Evolutionary conservation across 2,113 vertebrate genomes (phyloP).

Genomic region (Nothoprocta pentlandii): DNA sequence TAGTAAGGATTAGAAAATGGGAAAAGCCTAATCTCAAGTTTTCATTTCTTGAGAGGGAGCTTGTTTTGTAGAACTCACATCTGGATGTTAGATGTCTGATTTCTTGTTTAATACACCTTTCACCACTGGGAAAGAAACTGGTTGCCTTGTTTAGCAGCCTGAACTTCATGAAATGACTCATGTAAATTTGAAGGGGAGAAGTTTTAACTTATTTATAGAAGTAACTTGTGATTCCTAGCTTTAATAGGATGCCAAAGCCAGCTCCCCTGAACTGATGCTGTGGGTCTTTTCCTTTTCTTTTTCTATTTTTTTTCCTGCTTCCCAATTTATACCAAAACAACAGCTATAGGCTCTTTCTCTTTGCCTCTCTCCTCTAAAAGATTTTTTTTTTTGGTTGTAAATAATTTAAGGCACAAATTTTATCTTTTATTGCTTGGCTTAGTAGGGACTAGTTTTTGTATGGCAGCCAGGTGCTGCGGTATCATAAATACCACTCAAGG

Average conservation of each 20-base stretch:
- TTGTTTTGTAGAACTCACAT: neutral
- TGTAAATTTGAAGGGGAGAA: neutral
- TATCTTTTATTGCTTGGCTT: neutral
- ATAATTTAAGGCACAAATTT: neutral
- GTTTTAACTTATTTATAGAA: neutral
- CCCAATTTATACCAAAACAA: neutral
- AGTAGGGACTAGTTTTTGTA: neutral
- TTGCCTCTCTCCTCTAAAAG: neutral
- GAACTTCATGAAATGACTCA: neutral
- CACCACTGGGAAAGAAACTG: neutral
- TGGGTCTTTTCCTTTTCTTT: neutral
- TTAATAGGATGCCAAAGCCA: neutral
- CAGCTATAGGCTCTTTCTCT: neutral
- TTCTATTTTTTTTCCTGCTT: no score
- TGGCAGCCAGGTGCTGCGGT: neutral
- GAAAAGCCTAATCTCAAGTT: neutral
- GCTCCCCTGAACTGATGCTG: neutral
- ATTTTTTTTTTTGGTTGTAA: neutral
- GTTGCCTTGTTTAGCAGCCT: neutral
- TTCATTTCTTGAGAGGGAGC: neutral
- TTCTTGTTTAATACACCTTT: neutral
- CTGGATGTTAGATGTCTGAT: neutral
- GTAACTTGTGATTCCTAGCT: neutral
- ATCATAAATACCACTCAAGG: neutral
- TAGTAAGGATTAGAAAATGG: neutral